Conservation (phyloP, 1,140 invertebrate genomes). For the Dysdera silvatica region DNA sequence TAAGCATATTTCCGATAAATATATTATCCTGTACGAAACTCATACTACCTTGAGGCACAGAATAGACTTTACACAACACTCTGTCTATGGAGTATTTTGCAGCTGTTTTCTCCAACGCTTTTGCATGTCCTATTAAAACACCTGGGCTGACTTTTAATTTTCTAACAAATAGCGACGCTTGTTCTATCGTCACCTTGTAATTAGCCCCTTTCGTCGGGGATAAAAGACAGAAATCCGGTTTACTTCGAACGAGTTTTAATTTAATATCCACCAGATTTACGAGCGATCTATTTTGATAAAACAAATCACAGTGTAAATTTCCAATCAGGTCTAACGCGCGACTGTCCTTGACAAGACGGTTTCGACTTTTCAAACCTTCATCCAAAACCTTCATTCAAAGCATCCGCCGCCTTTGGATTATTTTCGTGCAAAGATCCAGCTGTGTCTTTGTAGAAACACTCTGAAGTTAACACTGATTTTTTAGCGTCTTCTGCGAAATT, state of each 20-base stretch:
- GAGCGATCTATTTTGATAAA: background rate
- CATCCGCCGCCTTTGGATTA: background rate
- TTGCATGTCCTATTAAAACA: background rate
- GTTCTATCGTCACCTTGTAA: background rate
- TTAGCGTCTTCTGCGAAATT: background rate
- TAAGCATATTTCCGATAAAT: no score
- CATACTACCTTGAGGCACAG: no score
- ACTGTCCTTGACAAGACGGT: background rate
- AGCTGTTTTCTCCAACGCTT: slow-evolving; percentile 1
- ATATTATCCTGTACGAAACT: no score
- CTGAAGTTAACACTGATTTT: background rate
- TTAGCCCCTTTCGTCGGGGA: no score
- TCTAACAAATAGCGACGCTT: background rate
- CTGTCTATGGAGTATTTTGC: slow-evolving; percentile 7
- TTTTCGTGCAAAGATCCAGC: background rate
- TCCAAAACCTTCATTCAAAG: no score
- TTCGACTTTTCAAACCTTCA: background rate
- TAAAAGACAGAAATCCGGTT: slow-evolving; percentile 6
- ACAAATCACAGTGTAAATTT: background rate
- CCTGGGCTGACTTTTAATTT: background rate
- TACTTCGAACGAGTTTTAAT: slow-evolving; percentile 9
- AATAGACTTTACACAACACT: background rate
- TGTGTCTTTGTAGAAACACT: slow-evolving; percentile 6
- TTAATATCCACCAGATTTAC: slow-evolving; percentile 10
- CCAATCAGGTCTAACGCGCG: background rate